Evolutionary conservation across 2,797 vertebrate genomes (phyloP).

Genomic region (Peromyscus melanophrys): DNA sequence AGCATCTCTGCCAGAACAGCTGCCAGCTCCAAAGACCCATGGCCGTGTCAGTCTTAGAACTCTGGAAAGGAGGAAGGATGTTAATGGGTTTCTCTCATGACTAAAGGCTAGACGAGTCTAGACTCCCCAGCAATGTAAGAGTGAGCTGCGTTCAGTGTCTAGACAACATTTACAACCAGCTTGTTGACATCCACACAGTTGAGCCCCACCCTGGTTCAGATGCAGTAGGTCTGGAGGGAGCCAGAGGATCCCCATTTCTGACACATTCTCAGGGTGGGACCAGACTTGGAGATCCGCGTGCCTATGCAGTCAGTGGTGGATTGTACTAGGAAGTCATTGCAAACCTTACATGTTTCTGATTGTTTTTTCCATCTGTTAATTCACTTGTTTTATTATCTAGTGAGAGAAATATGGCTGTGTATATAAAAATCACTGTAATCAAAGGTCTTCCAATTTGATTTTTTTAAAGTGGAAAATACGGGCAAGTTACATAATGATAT

Average conservation of each 20-base stretch:
- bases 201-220: neutral
- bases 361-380: neutral
- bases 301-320: neutral
- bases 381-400: conserved; percentile 25
- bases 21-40: neutral
- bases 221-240: neutral
- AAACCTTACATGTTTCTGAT: neutral
- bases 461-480: neutral
- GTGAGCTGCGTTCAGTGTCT: neutral
- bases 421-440: neutral
- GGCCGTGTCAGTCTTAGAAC: neutral
- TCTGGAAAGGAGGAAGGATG: neutral
- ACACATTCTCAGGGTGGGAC: neutral
- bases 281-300: neutral
- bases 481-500: neutral
- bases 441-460: neutral
- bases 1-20: neutral
- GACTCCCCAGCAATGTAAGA: neutral
- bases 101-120: neutral
- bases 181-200: neutral
- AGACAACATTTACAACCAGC: neutral
- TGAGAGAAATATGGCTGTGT: neutral
- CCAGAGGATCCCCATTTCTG: neutral
- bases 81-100: neutral
- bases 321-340: neutral